Evolutionary conservation across 2,888 invertebrate species (phyloP), one percentile per base, ranked within the genome.

Genomic region (Lordiphosa andalusiaca): DNA sequence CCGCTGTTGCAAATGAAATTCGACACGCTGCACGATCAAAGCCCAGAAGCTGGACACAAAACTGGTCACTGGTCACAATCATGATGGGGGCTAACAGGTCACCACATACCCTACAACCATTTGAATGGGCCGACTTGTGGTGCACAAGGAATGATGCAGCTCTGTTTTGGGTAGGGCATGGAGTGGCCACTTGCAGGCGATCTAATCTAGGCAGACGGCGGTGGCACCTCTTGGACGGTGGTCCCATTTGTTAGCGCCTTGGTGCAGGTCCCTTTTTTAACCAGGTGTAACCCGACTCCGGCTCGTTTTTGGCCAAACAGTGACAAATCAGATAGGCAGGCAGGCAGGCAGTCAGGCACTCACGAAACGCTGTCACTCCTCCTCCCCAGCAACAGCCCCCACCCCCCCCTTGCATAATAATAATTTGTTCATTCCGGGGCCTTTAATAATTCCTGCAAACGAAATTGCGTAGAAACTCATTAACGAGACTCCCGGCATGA

Each of bases 401-500:
- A n/a, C 7, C 4, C 9, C 13, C 30, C 6, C 35, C 25, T n/a
- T 23, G 13, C 25, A 38, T 37, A 53, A 75, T 83, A 69, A 75
- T 66, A 80, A 72, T 75, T 68, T 63, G 35, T 46, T 38, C 50
- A 16, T 42, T 53, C 48, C 55, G 7, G 30, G 30, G 30, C 54
- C 77, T 65, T 82, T 77, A 63, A 82, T 78, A 77, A 74, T 77
- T 82, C 59, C 48, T 40, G 48, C 51, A 62, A 64, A 78, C 83
- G 60, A 84, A 76, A 77, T 77, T 77, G 76, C 75, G 80, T 74
- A 69, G 76, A 78, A 80, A 76, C 84, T 85, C 81, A 78, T 85
- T 78, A 85, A 51, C 44, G 60, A 35, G 60, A 42, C 49, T 44
- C 39, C 9, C 53, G 54, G 25, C 6, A 44, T 58, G 42, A 25